A percentile compares a stretch with the other conserved stretches of the same genome.
These are phyloP conservation scores for Festucalex cinctus DNA, from an alignment of 2,113 vertebrate genomes.

Conservation along the genomic window DNA sequence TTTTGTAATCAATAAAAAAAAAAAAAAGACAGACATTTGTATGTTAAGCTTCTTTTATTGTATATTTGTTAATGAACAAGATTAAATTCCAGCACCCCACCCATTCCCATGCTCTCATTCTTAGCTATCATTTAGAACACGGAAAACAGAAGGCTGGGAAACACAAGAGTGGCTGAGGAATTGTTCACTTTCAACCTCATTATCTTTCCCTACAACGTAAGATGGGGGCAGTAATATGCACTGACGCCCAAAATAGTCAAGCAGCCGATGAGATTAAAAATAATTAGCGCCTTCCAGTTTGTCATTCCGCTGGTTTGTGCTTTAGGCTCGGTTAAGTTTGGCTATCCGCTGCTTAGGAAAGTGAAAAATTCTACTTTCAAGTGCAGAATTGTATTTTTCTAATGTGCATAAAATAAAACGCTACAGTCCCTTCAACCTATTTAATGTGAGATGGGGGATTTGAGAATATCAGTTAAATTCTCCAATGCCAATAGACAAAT, in stretches of 20 bases:
- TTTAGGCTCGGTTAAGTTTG: constrained; percentile 58
- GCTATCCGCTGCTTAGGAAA: constrained; percentile 43
- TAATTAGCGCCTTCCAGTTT: constrained; percentile 67
- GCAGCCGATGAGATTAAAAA: constrained; percentile 71
- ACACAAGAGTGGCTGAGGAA: constrained; percentile 74
- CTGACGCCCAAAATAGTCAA: constrained; percentile 69
- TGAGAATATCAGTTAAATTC: constrained; percentile 86
- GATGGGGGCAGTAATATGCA: constrained; percentile 72
- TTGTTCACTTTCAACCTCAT: constrained; percentile 74
- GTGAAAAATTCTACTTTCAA: constrained; percentile 36
- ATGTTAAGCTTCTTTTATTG: constrained; percentile 14
- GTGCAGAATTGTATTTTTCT: constrained; percentile 19
- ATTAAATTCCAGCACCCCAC: constrained; percentile 3
- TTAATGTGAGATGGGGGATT: constrained; percentile 70
- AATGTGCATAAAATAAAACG: constrained; percentile 12
- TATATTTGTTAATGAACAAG: constrained; percentile 44
- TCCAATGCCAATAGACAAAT: constrained; percentile 91
- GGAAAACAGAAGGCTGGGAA: constrained; percentile 74
- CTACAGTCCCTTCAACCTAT: constrained; percentile 54
- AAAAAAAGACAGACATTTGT: constrained; percentile 11
- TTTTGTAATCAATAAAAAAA: constrained; percentile 11
- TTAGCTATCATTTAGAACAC: constrained; percentile 63
- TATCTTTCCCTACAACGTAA: constrained; percentile 70
- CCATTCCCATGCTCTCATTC: constrained; percentile 20
- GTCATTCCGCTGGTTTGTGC: constrained; percentile 56